Percentiles rank a stretch among this genome's conserved stretches.
phyloP scores from a whole-genome alignment of 1,140 invertebrate genomes.

The Halictus rubicundus region DNA sequence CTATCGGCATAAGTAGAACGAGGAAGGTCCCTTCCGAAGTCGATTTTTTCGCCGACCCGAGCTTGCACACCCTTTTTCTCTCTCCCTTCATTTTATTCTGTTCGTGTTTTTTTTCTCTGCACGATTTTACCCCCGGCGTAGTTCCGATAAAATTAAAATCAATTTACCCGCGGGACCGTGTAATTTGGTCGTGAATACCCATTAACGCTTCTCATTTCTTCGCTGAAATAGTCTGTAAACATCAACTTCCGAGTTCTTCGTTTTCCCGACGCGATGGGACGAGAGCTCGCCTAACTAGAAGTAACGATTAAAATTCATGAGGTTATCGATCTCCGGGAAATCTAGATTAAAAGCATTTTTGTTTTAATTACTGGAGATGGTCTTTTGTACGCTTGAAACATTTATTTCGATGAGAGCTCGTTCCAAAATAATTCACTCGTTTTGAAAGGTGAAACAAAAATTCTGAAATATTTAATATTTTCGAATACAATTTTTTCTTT shows the following conservation, averaged over 20 bases:
- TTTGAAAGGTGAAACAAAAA: too few species aligned
- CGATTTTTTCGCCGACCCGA: background rate
- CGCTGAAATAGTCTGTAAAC: background rate
- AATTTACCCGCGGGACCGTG: background rate
- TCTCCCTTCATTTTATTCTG: too few species aligned
- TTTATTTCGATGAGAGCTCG: background rate
- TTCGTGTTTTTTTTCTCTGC: too few species aligned
- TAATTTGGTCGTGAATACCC: background rate
- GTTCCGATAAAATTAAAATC: constrained; percentile 5
- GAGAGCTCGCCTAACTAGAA: background rate
- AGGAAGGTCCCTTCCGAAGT: background rate
- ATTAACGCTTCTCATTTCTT: background rate
- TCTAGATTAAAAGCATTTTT: too few species aligned
- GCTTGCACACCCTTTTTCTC: too few species aligned
- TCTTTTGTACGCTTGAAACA: background rate
- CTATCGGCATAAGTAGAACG: background rate
- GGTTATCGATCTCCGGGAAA: too few species aligned
- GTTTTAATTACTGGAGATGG: background rate
- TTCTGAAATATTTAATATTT: too few species aligned
- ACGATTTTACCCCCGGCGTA: background rate
- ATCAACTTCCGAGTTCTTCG: background rate
- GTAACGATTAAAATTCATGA: background rate
- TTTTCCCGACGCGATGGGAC: background rate
- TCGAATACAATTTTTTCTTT: too few species aligned
- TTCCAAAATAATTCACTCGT: too few species aligned